phyloP scores from a whole-genome alignment of 1,140 invertebrate genomes.

The Procambarus virginalis region DNA sequence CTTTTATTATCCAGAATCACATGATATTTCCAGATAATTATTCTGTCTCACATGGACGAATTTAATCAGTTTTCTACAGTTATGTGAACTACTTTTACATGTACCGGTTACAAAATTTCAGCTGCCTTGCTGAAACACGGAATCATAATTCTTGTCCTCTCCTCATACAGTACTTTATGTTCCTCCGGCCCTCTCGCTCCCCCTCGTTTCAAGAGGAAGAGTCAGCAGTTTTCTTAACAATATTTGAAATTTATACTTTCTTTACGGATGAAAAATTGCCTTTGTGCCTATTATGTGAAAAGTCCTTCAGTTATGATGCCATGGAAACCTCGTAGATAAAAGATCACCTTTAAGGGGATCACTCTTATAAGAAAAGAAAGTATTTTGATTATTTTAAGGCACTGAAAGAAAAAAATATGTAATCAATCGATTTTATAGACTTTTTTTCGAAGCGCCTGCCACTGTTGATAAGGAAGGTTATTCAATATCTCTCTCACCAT shows the following conservation, averaged over 20 bases:
- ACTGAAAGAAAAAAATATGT: constrained; percentile 27
- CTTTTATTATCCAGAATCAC: background rate
- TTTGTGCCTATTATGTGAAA: constrained; percentile 50
- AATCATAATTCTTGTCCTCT: background rate
- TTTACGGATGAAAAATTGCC: constrained; percentile 58
- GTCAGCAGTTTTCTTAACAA: constrained; percentile 60
- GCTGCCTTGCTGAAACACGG: background rate
- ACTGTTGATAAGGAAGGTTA: constrained; percentile 16
- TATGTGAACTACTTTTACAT: background rate
- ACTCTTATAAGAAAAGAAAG: constrained; percentile 67
- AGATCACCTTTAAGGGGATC: constrained; percentile 66
- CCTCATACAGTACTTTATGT: background rate
- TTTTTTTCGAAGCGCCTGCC: constrained; percentile 8
- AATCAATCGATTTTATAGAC: background rate
- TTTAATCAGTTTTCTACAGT: background rate
- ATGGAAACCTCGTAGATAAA: constrained; percentile 49
- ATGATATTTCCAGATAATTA: background rate
- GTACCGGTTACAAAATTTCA: background rate
- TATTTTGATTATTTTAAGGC: constrained; percentile 17
- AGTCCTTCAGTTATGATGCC: background rate
- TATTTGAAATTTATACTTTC: constrained; percentile 60
- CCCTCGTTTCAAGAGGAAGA: constrained; percentile 37
- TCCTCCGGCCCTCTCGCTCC: constrained; percentile 4
- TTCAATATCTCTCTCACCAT: constrained; percentile 54
- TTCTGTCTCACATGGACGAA: background rate